Percentiles rank a stretch among this genome's conserved stretches.
These are phyloP conservation scores for Ia io DNA, from an alignment of 2,113 vertebrate genomes.

Conservation along the genomic window DNA sequence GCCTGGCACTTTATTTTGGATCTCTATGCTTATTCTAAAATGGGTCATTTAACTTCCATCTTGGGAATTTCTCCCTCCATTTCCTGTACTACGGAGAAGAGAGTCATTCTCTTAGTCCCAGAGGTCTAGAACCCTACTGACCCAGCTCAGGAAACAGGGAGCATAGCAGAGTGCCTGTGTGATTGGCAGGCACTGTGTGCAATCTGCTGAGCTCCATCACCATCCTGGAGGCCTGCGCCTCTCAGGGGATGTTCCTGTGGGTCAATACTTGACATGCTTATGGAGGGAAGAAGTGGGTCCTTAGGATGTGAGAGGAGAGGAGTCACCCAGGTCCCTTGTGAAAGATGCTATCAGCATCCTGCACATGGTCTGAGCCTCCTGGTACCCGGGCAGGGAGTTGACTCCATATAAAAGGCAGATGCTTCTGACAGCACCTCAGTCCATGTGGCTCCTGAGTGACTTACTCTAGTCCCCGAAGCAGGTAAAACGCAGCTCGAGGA, in stretches of 20 bases:
- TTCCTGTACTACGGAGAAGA: not conserved
- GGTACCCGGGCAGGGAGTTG: not conserved
- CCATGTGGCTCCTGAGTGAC: not conserved
- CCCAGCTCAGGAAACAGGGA: not conserved
- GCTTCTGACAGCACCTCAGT: not conserved
- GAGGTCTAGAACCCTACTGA: not conserved
- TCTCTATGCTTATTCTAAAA: not conserved
- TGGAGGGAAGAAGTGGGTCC: slow-evolving; percentile 9
- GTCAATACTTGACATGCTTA: slow-evolving; percentile 39
- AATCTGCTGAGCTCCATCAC: not conserved
- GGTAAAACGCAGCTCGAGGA: not conserved
- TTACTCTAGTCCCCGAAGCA: slow-evolving; percentile 15
- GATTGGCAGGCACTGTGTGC: not conserved
- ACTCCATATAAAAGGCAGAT: slow-evolving; percentile 54
- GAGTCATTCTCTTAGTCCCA: not conserved
- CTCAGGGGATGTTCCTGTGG: not conserved
- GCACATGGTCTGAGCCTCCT: not conserved
- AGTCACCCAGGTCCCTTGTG: not conserved
- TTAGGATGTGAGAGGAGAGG: slow-evolving; percentile 11
- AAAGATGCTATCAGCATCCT: not conserved
- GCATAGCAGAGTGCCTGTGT: slow-evolving; percentile 57
- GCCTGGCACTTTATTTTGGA: not conserved
- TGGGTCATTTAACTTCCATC: not conserved
- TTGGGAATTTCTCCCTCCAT: not conserved
- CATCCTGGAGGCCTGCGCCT: not conserved